Evolutionary conservation across 2,113 vertebrate species (phyloP).

Genomic region (Litocranius walleri): DNA sequence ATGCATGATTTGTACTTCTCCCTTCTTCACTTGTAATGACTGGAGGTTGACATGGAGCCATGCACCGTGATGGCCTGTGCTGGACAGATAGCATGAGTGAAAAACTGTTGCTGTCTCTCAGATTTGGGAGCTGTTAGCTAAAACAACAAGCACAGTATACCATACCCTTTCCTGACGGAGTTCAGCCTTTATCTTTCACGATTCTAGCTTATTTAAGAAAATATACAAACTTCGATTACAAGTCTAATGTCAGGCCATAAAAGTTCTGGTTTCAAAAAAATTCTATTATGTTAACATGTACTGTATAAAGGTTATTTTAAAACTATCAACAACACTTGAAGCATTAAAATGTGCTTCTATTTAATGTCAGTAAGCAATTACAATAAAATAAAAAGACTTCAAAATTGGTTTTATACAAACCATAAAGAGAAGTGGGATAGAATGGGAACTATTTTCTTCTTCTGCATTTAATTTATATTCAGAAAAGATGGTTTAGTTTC

Average conservation of each 20-base stretch:
- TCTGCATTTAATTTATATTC: conserved; percentile 71
- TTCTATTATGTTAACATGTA: conserved; percentile 25
- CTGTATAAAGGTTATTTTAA: conserved; percentile 51
- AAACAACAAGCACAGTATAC: background rate
- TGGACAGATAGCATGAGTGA: background rate
- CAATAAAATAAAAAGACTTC: conserved; percentile 60
- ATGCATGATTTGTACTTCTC: fast-evolving
- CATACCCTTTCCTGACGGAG: background rate
- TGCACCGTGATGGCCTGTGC: no score
- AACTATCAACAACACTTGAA: conserved; percentile 50
- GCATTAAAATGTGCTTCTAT: conserved; percentile 57
- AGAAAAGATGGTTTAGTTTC: conserved; percentile 59
- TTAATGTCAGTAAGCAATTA: conserved; percentile 65
- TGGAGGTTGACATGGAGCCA: background rate
- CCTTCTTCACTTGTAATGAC: background rate
- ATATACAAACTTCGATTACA: background rate
- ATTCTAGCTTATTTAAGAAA: conserved; percentile 41
- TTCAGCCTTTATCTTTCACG: background rate
- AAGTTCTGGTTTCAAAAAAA: conserved; percentile 59
- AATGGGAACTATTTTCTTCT: conserved; percentile 66
- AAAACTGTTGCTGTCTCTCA: background rate
- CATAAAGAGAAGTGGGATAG: conserved; percentile 56
- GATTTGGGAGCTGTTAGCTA: background rate
- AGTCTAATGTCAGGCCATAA: conserved; percentile 13
- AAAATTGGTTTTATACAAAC: conserved; percentile 63